Evolutionary conservation across 2,888 invertebrate species (phyloP).

Genomic region (Chironomus tentans): DNA sequence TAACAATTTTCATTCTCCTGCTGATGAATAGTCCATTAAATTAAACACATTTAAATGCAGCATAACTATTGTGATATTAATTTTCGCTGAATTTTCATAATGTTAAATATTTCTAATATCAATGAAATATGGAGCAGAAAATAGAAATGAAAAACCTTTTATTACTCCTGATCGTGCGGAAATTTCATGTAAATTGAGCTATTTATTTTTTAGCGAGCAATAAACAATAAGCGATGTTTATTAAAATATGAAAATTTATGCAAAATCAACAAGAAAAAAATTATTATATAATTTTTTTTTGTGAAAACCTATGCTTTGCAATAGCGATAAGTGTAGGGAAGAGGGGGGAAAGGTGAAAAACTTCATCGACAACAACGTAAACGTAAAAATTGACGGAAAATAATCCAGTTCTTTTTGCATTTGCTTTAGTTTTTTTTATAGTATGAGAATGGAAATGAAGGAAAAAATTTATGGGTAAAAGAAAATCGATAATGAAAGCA

Average conservation of each 20-base stretch:
- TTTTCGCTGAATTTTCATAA: too few species aligned
- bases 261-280: slow-evolving; percentile 24
- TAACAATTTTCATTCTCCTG: not conserved
- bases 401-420: not conserved
- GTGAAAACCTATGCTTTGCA: not conserved
- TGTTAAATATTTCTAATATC: too few species aligned
- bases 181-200: slow-evolving; percentile 26
- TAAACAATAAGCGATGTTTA: not conserved
- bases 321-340: not conserved
- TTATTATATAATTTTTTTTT: not conserved
- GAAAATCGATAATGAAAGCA: not conserved
- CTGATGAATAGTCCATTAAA: not conserved
- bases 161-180: slow-evolving; percentile 3
- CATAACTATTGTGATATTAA: too few species aligned
- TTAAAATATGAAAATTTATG: slow-evolving; percentile 13
- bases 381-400: not conserved
- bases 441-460: not conserved
- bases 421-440: not conserved
- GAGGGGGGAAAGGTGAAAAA: not conserved
- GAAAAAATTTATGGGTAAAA: not conserved
- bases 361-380: slow-evolving; percentile 13
- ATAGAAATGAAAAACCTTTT: not conserved
- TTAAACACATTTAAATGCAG: too few species aligned
- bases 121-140: too few species aligned
- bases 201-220: slow-evolving; percentile 17